phyloP scores from a whole-genome alignment of 2,888 invertebrate genomes.

The Monoplex corrugatus region DNA sequence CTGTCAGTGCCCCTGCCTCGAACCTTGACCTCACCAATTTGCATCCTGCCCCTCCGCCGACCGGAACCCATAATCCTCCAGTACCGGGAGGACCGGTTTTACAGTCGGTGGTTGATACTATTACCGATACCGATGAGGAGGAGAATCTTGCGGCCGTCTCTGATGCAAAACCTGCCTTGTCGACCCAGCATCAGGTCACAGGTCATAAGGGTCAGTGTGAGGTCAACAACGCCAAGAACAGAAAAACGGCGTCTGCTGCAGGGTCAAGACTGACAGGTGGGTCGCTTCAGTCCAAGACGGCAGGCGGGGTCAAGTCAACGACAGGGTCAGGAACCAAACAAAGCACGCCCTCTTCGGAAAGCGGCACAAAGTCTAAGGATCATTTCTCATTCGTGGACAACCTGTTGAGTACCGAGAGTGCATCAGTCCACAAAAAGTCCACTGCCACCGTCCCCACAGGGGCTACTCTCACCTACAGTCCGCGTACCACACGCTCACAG shows the following conservation, averaged over 20 bases:
- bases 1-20: not conserved
- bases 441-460: slow-evolving; percentile 17
- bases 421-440: not conserved
- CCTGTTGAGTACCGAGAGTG: slow-evolving; percentile 23
- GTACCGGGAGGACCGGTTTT: not conserved
- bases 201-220: not conserved
- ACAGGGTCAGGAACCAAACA: not conserved
- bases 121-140: slow-evolving; percentile 1
- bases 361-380: slow-evolving; percentile 8
- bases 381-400: slow-evolving; percentile 48
- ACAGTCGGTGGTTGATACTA: slow-evolving; percentile 40
- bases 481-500: slow-evolving; percentile 29
- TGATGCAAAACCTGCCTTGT: not conserved
- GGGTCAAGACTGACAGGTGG: not conserved
- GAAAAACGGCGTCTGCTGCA: not conserved
- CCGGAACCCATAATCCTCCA: not conserved
- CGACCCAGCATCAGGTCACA: not conserved
- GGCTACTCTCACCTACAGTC: slow-evolving; percentile 37
- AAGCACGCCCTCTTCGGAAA: not conserved
- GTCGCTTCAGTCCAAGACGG: not conserved
- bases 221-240: too few species aligned
- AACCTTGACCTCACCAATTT: not conserved
- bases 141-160: not conserved
- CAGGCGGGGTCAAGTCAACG: not conserved
- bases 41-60: not conserved